These are phyloP conservation scores for Heterotis niloticus DNA, from an alignment of 2,113 vertebrate species.

Conservation along the genomic window DNA sequence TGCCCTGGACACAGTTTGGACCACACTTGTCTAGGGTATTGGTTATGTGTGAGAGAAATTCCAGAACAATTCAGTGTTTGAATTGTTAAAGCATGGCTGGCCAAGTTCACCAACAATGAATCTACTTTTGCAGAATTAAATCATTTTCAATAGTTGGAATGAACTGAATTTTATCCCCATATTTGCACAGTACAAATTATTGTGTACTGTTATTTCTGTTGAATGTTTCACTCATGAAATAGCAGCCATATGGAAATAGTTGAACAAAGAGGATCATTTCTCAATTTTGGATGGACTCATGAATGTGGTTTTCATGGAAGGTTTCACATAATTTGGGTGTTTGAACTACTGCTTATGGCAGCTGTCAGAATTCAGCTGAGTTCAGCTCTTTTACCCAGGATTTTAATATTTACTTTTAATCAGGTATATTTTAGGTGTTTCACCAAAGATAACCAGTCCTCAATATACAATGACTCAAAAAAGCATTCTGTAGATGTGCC, in stretches of 20 bases:
- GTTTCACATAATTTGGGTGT: conserved; percentile 61
- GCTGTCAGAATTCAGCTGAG: conserved; percentile 40
- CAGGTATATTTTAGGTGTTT: neutral
- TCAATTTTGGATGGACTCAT: conserved; percentile 36
- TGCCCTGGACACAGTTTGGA: no score
- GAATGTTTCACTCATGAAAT: neutral
- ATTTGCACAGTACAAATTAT: no score
- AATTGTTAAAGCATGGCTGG: no score
- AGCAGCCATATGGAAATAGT: conserved; percentile 32
- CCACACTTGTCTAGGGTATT: no score
- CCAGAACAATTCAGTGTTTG: no score
- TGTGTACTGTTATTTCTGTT: neutral
- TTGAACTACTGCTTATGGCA: conserved; percentile 60
- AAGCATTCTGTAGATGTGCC: no score
- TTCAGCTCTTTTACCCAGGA: neutral
- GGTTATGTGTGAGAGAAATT: no score
- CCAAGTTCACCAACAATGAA: no score
- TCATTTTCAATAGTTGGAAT: no score
- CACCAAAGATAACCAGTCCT: neutral
- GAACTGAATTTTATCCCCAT: no score
- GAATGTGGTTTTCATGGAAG: conserved; percentile 53
- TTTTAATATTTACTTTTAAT: neutral
- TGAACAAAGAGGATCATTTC: conserved; percentile 25
- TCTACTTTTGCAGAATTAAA: no score
- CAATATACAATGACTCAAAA: no score